A percentile compares a stretch with the other conserved stretches of the same genome.
Evolutionary conservation across 2,113 vertebrate species (phyloP).

Genomic region (Euleptes europaea): DNA sequence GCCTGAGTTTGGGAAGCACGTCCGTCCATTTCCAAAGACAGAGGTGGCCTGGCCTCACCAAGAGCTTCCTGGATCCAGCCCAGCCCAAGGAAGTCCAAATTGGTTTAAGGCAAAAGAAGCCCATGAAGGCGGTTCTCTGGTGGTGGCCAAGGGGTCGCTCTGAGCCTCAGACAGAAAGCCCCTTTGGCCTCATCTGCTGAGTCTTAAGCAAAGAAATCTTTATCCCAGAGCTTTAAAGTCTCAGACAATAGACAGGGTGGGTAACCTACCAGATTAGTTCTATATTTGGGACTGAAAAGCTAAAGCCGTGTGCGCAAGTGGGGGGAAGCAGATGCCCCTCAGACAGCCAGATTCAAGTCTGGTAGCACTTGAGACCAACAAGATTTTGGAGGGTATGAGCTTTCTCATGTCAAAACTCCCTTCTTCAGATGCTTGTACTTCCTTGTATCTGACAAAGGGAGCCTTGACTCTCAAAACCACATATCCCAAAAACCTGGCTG

Average conservation of each 20-base stretch:
- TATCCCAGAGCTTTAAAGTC: neutral
- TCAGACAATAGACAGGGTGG: neutral
- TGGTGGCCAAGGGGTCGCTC: neutral
- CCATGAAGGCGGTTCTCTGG: neutral
- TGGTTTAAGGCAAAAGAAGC: neutral
- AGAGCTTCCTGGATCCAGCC: neutral
- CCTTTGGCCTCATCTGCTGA: neutral
- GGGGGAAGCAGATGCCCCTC: no score
- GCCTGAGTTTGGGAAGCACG: neutral
- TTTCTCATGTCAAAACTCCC: no score
- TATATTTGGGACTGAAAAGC: no score
- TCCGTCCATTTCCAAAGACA: neutral
- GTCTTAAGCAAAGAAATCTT: neutral
- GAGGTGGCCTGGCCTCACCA: neutral
- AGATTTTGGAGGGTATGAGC: no score
- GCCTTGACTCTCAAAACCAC: no score
- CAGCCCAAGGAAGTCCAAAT: no score
- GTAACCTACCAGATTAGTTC: neutral
- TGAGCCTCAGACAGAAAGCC: neutral
- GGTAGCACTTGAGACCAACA: no score
- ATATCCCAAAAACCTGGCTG: no score
- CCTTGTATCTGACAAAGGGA: no score
- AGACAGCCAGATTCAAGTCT: no score
- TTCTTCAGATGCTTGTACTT: no score
- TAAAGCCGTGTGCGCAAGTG: no score